Conservation (phyloP, 2,888 invertebrate species). For the Crematogaster levior region DNA sequence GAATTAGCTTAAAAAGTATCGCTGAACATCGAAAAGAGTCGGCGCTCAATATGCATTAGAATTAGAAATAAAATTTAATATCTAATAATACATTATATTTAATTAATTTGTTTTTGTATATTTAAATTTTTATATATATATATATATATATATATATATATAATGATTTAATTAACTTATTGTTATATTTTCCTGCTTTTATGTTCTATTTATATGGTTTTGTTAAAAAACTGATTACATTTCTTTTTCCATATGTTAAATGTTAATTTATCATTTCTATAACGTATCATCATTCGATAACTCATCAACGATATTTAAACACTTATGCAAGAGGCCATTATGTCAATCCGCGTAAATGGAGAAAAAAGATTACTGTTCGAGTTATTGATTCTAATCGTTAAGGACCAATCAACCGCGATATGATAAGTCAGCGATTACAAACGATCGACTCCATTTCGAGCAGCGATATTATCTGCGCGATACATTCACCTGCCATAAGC, state of each 20-base stretch:
- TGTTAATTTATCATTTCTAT: not conserved
- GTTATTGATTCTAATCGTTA: slow-evolving; percentile 45
- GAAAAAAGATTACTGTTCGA: not conserved
- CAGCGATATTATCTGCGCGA: slow-evolving; percentile 46
- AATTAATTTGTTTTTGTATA: not conserved
- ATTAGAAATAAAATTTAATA: not conserved
- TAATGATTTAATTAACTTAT: too few relatives aligned
- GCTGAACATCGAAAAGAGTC: too few relatives aligned
- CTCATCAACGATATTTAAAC: not conserved
- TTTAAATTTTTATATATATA: not conserved
- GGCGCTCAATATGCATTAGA: not conserved
- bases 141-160: too few relatives aligned
- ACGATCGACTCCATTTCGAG: slow-evolving; percentile 51
- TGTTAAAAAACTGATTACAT: not conserved
- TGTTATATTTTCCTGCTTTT: too few relatives aligned
- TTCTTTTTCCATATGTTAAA: not conserved
- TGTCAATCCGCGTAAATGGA: slow-evolving; percentile 12
- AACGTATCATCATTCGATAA: too few relatives aligned
- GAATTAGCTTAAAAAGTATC: not conserved
- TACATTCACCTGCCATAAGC: slow-evolving; percentile 47
- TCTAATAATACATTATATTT: not conserved
- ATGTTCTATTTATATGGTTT: too few relatives aligned
- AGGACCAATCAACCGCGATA: slow-evolving; percentile 46
- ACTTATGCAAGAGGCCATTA: not conserved
- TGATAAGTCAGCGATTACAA: slow-evolving; percentile 40